A percentile compares a stretch with the other conserved stretches of the same genome.
Conservation (phyloP, 2,797 vertebrate genomes). For the Tadarida brasiliensis region DNA sequence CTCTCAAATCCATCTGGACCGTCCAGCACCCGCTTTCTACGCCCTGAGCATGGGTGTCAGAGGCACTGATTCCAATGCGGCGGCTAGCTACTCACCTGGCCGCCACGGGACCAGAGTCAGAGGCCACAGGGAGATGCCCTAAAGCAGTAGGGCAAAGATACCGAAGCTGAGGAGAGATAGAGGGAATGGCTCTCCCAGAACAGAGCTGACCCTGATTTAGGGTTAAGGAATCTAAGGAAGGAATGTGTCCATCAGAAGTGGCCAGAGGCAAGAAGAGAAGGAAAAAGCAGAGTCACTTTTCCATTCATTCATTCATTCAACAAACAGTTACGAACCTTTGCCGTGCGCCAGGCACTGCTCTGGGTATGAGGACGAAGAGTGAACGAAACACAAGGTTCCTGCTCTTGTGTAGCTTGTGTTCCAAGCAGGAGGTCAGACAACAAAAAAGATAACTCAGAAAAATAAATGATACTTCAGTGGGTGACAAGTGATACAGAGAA, state of each 20-base stretch:
- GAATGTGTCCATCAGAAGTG: not conserved
- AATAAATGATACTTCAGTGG: not conserved
- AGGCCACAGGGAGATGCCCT: not conserved
- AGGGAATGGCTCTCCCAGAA: not conserved
- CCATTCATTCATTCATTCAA: not conserved
- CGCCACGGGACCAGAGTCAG: not conserved
- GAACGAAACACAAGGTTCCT: not conserved
- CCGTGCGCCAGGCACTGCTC: not conserved
- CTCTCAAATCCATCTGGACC: not conserved
- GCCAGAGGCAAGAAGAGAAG: not conserved
- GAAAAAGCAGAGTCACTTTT: not conserved
- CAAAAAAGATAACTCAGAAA: not conserved
- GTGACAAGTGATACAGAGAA: not conserved
- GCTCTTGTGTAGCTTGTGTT: not conserved
- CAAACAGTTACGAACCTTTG: not conserved
- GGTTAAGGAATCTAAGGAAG: not conserved
- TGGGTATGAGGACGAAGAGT: not conserved
- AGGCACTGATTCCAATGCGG: not conserved
- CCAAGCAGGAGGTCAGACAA: not conserved
- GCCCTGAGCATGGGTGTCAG: not conserved
- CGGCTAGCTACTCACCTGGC: no score
- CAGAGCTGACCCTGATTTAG: not conserved
- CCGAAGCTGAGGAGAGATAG: not conserved
- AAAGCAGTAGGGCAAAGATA: slow-evolving; percentile 16
- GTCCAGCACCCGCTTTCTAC: not conserved